phyloP scores from a whole-genome alignment of 2,888 invertebrate species.

The Therioaphis trifolii region DNA sequence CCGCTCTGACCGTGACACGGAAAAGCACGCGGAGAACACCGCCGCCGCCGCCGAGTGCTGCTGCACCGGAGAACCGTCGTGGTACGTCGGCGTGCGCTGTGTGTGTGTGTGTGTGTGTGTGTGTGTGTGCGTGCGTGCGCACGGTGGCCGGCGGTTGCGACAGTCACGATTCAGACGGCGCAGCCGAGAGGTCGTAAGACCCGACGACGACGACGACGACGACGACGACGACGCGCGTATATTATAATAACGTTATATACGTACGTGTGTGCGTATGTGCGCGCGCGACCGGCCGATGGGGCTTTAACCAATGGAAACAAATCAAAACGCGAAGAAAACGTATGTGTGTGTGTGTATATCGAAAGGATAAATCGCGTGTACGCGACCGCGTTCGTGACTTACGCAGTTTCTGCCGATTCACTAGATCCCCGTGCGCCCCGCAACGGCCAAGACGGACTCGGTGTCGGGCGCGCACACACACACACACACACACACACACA shows the following conservation, averaged over 20 bases:
- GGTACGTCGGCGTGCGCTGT: background rate
- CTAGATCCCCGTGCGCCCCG: background rate
- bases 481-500: no score
- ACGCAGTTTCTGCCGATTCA: background rate
- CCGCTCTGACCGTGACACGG: constrained; percentile 46
- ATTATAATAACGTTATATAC: background rate
- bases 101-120: background rate
- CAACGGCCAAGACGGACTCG: background rate
- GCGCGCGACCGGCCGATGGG: background rate
- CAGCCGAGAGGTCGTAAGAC: constrained; percentile 21
- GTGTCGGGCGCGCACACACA: background rate
- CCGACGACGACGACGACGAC: no score
- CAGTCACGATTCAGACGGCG: constrained; percentile 33
- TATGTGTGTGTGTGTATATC: background rate
- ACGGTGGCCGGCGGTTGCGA: constrained; percentile 20
- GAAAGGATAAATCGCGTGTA: background rate
- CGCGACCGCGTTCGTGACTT: background rate
- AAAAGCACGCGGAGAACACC: constrained; percentile 19
- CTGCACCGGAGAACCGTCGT: background rate
- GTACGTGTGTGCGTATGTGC: no score
- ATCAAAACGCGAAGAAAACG: background rate
- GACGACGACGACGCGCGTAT: background rate
- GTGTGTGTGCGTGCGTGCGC: no score
- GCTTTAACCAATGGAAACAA: background rate
- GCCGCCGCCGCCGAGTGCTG: no score